Conservation (phyloP, 2,888 invertebrate species). For the Pristionchus maxplancki region DNA sequence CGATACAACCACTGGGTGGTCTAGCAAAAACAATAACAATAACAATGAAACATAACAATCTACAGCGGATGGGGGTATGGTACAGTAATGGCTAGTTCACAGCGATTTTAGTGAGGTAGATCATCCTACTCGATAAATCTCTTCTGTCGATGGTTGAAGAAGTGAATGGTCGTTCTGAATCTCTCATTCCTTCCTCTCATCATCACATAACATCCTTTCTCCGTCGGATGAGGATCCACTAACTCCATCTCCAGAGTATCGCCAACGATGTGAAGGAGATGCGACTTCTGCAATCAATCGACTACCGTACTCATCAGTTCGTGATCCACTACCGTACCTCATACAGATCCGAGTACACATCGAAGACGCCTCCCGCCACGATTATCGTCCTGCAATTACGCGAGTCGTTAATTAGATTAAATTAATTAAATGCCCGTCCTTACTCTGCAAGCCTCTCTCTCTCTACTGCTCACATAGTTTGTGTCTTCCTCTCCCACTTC, state of each 20-base stretch:
- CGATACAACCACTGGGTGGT: background rate
- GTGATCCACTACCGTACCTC: background rate
- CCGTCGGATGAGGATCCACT: background rate
- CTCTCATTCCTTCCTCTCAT: background rate
- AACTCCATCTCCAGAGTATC: background rate
- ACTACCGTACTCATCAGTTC: background rate
- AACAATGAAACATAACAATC: slow-evolving; percentile 1
- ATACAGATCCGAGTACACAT: background rate
- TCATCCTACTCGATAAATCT: background rate
- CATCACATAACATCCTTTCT: background rate
- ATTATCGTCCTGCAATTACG: slow-evolving; percentile 1
- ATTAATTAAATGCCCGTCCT: background rate
- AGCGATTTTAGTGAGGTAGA: background rate
- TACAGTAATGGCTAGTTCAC: background rate
- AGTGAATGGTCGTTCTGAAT: slow-evolving; percentile 35
- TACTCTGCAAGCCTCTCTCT: too few species aligned
- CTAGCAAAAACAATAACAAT: background rate
- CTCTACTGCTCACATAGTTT: too few species aligned
- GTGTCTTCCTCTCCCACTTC: background rate
- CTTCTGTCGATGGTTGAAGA: slow-evolving; percentile 11
- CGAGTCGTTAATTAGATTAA: background rate
- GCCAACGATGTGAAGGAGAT: background rate
- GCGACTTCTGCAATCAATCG: background rate
- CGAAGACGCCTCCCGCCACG: slow-evolving; percentile 30
- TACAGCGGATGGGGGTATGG: background rate